These are phyloP conservation scores for Embiotoca jacksoni DNA, from an alignment of 2,113 vertebrate species.

Conservation along the genomic window DNA sequence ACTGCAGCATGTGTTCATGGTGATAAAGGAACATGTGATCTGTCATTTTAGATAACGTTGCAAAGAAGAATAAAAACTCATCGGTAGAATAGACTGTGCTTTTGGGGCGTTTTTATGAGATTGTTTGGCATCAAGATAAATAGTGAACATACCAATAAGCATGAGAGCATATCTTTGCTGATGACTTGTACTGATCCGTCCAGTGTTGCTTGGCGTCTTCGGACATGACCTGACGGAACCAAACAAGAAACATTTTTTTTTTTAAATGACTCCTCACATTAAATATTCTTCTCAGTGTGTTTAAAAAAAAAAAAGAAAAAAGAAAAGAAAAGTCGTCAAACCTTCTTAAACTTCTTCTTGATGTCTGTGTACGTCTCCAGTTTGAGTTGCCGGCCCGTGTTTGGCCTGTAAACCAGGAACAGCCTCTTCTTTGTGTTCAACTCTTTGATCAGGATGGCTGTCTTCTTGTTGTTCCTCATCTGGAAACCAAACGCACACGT, in stretches of 20 bases:
- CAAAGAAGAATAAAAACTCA: no score
- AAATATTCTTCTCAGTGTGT: rapidly evolving
- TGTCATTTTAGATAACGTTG: no score
- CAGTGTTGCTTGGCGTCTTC: conserved; percentile 95
- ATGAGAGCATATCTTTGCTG: conserved; percentile 94
- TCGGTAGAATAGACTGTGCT: no score
- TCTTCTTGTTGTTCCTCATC: conserved; percentile 99
- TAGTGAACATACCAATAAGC: conserved; percentile 91
- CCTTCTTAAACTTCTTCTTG: conserved; percentile 98
- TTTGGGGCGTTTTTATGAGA: no score
- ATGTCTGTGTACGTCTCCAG: conserved; percentile 93
- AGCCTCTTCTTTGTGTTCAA: conserved; percentile 96
- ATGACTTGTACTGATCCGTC: conserved; percentile 94
- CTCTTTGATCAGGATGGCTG: conserved; percentile 94
- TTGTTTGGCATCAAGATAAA: no score
- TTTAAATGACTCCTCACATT: background rate
- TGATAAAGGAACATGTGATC: no score
- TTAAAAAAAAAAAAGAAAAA: background rate
- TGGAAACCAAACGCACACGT: conserved; percentile 54
- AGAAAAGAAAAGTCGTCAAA: conserved; percentile 44
- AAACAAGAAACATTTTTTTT: no score
- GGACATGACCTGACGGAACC: conserved; percentile 87
- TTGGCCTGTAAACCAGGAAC: conserved; percentile 96
- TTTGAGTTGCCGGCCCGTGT: conserved; percentile 97
- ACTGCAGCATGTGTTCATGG: no score